Evolutionary conservation across 2,797 vertebrate genomes (phyloP), one percentile per base, ranked within the genome.

Genomic region (Myotis planiceps): DNA sequence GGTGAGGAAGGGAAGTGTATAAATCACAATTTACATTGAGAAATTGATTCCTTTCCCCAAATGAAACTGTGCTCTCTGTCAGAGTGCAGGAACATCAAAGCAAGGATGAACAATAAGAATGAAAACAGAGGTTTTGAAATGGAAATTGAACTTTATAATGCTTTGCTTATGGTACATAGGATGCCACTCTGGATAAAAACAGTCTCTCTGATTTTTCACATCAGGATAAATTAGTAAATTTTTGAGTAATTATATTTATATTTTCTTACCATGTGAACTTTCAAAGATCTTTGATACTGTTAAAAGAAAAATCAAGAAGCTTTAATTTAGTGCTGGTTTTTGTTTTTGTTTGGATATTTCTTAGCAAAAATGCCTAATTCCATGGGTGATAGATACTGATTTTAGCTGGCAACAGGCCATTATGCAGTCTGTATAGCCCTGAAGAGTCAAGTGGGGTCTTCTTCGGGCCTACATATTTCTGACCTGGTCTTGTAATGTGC

Each of bases 11-110:
- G 53, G 66, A 97, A 96, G 94, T 96, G 91, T 98, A 76, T 96
- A 97, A 97, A 97, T 97, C 96, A 96, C 91, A 96, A 97, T 97
- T 97, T 98, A 95, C 94, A 96, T 75, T 94, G 92, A 96, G 88
- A 98, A 97, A 97, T 97, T 97, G 96, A 98, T 97, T 96, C 66
- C 60, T 95, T 94, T 96, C 75, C 88, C 88, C 63, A 65, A 88
- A 89, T 92, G 91, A 96, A 95, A 96, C 96, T 65, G 42, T 81
- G 53, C 68, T 94, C 32, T 53, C 88, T 94, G 91, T 82, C 94
- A 95, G 87, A 95, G 53, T 78, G 27, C 45, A 84, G 47, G 42
- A 76, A 93, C 69, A 91, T 97, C 96, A 97, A 95, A 97, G 81
- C 76, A 96, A 60, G 84, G 60, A 72, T 88, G 94, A 93, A 88